Percentiles rank a stretch among this genome's conserved stretches.
Evolutionary conservation across 1,140 invertebrate genomes (phyloP).

Genomic region (Brachionus rotundiformis): DNA sequence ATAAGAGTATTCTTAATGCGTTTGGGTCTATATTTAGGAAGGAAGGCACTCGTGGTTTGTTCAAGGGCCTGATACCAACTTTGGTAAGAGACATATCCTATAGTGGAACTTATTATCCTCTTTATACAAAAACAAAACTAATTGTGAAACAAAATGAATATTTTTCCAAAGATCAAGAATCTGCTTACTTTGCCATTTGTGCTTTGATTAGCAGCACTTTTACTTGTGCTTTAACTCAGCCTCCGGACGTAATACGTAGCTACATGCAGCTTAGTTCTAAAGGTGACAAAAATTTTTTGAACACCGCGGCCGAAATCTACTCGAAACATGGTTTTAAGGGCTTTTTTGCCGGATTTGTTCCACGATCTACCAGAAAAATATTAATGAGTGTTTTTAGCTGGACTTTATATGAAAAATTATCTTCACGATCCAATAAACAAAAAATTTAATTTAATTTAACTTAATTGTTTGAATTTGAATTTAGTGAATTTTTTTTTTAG

Average conservation of each 20-base stretch:
- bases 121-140: conserved; percentile 35
- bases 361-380: conserved; percentile 14
- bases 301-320: conserved; percentile 10
- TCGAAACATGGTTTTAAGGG: not conserved
- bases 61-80: conserved; percentile 13
- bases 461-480: not conserved
- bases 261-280: conserved; percentile 21
- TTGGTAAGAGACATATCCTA: conserved; percentile 43
- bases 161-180: not conserved
- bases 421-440: not conserved
- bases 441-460: not conserved
- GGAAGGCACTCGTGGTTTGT: conserved; percentile 1
- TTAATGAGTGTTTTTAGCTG: conserved; percentile 45
- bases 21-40: conserved; percentile 1
- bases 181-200: conserved; percentile 32
- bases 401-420: conserved; percentile 44
- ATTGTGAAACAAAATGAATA: not conserved
- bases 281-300: not conserved
- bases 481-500: too few species aligned
- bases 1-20: conserved; percentile 18
- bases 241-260: conserved; percentile 32
- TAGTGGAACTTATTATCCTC: conserved; percentile 44
- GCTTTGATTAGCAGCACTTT: conserved; percentile 23
- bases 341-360: conserved; percentile 41
- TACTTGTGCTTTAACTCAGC: conserved; percentile 47